Evolutionary conservation across 2,888 invertebrate species (phyloP), one percentile per base, ranked within the genome.

Genomic region (Pocota personata): DNA sequence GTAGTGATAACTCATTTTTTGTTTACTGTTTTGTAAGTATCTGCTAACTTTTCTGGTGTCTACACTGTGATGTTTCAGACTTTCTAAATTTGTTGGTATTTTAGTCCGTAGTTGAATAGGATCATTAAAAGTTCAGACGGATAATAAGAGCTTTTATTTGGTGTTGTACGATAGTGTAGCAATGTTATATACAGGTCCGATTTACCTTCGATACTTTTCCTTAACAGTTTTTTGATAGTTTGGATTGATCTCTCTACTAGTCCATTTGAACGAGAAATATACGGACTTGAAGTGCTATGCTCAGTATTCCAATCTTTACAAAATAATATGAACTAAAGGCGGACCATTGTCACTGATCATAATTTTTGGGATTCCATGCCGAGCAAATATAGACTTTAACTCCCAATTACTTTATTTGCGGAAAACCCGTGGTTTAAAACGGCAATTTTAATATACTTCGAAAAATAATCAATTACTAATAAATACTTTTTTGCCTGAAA

Each of bases 201-300:
- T 21, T 57, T 60, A 19, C 35, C 8, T 2, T 69, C 62, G 14
- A 30, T n/a, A n/a, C n/a, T n/a, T n/a, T 86, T 75, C 2, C 19
- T 40, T 1, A 86, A 55, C 67, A 80, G 32, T 35, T 73, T 82
- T 16, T 79, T 82, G 8, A 82, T 50, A 4, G 75, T 82, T 37
- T 82, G 73, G 27, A 87, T 66, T 7, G 69, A 52, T 46, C 86
- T 72, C 58, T 87, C 87, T 12, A 71, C 83, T 32, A 87, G 32
- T 10, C 87, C 84, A 55, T 87, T 88, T 21, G 88, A 88, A 50
- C 86, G 55, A 8, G 50, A n/a, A 24, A 82, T 27, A 62, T 79
- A 82, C 7, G 87, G 84, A 48, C 77, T 86, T 8, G 86, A 80
- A 14, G 73, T 82, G 10, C 66, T 58, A 67, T 75, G 79, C 1